A percentile compares a stretch with the other conserved stretches of the same genome.
These are phyloP conservation scores for Acrocephalus scirpaceus DNA, from an alignment of 2,797 vertebrate species.

Conservation along the genomic window DNA sequence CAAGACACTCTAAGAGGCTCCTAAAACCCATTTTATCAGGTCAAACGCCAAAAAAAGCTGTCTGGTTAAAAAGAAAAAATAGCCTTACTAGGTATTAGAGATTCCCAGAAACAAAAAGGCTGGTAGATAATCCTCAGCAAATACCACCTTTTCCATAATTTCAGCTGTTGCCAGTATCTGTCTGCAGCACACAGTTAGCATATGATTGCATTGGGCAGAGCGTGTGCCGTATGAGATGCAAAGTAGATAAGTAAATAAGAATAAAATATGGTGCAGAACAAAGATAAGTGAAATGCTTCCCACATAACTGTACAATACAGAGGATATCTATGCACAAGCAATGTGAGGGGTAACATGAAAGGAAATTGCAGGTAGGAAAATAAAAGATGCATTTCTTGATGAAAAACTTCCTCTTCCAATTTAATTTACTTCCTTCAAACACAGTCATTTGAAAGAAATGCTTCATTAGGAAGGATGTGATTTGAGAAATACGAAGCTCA, in stretches of 20 bases:
- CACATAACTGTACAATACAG: background rate
- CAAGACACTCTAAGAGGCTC: background rate
- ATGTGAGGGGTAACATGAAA: background rate
- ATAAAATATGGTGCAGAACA: background rate
- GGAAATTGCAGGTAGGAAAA: background rate
- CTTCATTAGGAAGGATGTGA: background rate
- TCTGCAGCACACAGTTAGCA: background rate
- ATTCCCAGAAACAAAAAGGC: background rate
- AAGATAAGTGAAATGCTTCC: background rate
- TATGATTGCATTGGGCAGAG: background rate
- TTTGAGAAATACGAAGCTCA: background rate
- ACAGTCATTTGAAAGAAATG: background rate
- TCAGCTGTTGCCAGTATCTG: background rate
- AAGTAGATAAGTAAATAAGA: background rate
- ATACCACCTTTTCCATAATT: background rate
- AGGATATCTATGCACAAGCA: background rate
- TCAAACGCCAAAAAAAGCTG: background rate
- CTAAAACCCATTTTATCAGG: background rate
- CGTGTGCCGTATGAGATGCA: background rate
- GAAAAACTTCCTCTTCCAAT: background rate
- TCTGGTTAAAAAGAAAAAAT: background rate
- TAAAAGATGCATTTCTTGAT: background rate
- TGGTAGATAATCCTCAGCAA: background rate
- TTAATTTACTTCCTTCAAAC: background rate
- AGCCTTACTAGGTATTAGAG: background rate